These are phyloP conservation scores for Pungitius pungitius DNA, from an alignment of 2,113 vertebrate genomes.

Conservation along the genomic window DNA sequence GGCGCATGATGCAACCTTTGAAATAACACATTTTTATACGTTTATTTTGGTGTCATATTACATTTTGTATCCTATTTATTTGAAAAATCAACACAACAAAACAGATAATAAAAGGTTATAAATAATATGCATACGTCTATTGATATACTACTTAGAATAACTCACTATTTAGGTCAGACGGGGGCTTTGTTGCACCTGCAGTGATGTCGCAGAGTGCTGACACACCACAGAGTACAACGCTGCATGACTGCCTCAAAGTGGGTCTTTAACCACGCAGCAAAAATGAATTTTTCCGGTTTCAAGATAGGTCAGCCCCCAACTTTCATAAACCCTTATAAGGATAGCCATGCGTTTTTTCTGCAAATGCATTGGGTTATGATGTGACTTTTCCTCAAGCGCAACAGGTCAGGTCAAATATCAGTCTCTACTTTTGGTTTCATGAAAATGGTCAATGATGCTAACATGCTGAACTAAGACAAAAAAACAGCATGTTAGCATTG, in stretches of 20 bases:
- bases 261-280: neutral
- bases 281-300: neutral
- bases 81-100: neutral
- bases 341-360: neutral
- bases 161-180: neutral
- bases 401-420: too few relatives aligned
- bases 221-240: neutral
- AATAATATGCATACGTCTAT: neutral
- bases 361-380: neutral
- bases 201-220: neutral
- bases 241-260: neutral
- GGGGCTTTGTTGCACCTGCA: neutral
- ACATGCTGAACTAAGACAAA: neutral
- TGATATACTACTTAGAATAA: neutral
- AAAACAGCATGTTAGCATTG: neutral
- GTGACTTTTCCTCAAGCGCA: too few relatives aligned
- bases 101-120: neutral
- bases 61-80: neutral
- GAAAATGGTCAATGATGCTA: neutral
- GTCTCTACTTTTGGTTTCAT: neutral
- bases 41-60: neutral
- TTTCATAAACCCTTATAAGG: neutral
- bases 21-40: neutral
- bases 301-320: neutral
- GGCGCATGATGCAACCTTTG: neutral